phyloP scores from a whole-genome alignment of 2,113 vertebrate genomes.

The Corythornis cristatus region DNA sequence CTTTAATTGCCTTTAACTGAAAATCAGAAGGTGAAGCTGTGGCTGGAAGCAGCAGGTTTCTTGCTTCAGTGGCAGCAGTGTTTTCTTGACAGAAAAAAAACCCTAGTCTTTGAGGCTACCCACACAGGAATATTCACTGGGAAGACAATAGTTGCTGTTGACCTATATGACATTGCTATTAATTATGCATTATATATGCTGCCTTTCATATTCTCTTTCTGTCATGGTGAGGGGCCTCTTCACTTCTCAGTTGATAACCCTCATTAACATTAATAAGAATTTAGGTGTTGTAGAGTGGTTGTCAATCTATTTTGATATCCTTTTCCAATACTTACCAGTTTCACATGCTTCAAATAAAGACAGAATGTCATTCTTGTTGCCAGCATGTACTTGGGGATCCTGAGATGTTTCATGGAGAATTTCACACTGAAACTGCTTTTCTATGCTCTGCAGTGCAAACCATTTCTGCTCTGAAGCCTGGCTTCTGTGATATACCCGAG shows the following conservation, averaged over 20 bases:
- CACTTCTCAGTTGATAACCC: not conserved
- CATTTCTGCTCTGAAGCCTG: not conserved
- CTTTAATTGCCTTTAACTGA: not conserved
- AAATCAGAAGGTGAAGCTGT: not conserved
- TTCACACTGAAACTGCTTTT: not conserved
- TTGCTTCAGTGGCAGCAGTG: not conserved
- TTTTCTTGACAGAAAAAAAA: not conserved
- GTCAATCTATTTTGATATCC: not conserved
- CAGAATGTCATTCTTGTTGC: not conserved
- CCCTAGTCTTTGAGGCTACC: not conserved
- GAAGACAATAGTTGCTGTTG: not conserved
- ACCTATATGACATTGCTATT: not conserved
- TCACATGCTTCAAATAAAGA: not conserved
- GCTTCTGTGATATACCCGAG: not conserved
- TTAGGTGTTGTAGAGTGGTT: not conserved
- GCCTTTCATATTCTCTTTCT: not conserved
- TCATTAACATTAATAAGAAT: slow-evolving; percentile 11
- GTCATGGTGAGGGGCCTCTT: not conserved
- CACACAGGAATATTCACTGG: not conserved
- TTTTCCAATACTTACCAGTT: not conserved
- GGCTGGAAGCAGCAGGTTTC: not conserved
- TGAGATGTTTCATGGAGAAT: not conserved
- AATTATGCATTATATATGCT: not conserved
- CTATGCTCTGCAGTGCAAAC: not conserved
- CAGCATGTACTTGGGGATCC: not conserved